Conservation (phyloP, 2,113 vertebrate genomes). For the Mustela nigripes region DNA sequence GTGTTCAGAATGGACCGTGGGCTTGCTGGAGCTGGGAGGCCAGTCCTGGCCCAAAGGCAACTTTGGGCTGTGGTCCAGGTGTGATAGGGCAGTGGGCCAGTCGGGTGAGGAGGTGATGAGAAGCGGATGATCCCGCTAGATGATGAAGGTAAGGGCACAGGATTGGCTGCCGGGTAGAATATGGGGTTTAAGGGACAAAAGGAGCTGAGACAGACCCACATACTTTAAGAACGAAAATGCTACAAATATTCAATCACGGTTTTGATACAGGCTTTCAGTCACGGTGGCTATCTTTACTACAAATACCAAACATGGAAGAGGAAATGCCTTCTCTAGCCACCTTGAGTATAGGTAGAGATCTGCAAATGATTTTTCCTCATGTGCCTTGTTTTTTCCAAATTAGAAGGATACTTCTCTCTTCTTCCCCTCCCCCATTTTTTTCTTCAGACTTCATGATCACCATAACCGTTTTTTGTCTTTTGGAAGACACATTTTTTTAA, state of each 20-base stretch:
- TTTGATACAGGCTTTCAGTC: not conserved
- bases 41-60: not conserved
- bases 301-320: not conserved
- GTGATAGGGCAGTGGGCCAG: fast-evolving
- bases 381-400: fast-evolving
- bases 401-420: not conserved
- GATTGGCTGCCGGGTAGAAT: not conserved
- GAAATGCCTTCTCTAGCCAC: not conserved
- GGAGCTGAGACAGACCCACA: not conserved
- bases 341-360: not conserved
- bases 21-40: not conserved
- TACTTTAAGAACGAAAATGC: not conserved
- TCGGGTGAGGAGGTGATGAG: too few species aligned
- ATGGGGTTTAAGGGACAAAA: not conserved
- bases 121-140: not conserved
- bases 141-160: not conserved
- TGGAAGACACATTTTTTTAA: not conserved
- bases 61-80: too few species aligned
- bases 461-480: not conserved
- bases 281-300: not conserved
- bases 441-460: not conserved
- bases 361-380: not conserved
- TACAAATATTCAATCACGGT: not conserved
- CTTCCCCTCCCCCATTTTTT: not conserved
- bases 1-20: not conserved